These are phyloP conservation scores for Tapera naevia DNA, from an alignment of 2,797 vertebrate genomes.

Conservation along the genomic window DNA sequence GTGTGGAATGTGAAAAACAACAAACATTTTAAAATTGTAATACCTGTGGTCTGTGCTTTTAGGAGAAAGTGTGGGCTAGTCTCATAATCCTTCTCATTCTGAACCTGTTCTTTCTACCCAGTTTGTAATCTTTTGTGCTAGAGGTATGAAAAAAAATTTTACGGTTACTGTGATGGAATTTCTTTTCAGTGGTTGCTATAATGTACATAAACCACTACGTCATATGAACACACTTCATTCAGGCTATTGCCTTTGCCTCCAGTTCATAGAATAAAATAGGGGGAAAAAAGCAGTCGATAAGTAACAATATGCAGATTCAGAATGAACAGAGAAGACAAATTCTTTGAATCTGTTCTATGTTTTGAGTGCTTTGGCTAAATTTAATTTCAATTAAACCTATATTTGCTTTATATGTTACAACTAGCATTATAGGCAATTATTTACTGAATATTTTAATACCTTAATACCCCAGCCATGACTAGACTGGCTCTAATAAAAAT, in stretches of 20 bases:
- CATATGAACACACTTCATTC: neutral
- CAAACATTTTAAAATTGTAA: neutral
- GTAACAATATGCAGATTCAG: neutral
- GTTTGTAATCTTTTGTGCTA: neutral
- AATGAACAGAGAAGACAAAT: neutral
- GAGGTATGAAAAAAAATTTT: neutral
- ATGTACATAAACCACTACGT: neutral
- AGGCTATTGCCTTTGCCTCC: neutral
- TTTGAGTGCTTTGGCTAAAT: neutral
- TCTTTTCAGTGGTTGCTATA: neutral
- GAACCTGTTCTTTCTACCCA: neutral
- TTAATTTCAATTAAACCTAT: neutral
- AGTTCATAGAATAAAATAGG: neutral
- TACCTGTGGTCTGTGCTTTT: accelerated
- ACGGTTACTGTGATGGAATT: neutral
- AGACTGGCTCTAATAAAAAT: neutral
- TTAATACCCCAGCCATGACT: neutral
- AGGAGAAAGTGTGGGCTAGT: neutral
- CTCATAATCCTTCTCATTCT: neutral
- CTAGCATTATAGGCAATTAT: neutral
- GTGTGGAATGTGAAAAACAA: neutral
- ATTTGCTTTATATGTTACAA: neutral
- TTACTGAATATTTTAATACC: neutral
- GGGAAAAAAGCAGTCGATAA: neutral
- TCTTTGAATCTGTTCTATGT: neutral